Base-by-base conservation (phyloP, 2,113 vertebrate genomes). In the Ailuropoda melanoleuca region DNA sequence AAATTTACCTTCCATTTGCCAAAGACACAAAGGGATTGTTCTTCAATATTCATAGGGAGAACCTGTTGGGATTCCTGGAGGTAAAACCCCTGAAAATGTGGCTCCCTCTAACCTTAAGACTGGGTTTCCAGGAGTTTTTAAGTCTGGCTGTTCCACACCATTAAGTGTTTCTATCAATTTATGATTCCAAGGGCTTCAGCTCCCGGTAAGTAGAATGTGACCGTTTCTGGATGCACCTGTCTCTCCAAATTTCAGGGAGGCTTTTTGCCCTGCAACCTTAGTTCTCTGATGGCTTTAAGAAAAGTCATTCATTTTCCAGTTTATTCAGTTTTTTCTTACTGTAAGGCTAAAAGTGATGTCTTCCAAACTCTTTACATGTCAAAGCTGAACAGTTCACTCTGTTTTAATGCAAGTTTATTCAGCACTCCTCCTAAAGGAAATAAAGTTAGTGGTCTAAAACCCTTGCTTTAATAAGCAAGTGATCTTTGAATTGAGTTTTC, bases 361-460 rank as follows among this genome's bases (percentile, higher is more conserved):
- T 89, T 93, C 43, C 1, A 56, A 62, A 39, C 23, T 78, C 77
- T 74, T 94, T 68, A 75, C 58, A 64, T 58, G 14, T 70, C n/a
- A n/a, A 50, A 92, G 11, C 46, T 62, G 48, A 80, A 93, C 50
- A 43, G 19, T 70, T 60, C 60, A 90, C 37, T 92, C 50, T 74
- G 11, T 56, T 82, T 97, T 86, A 95, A 94, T 91, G 26, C 34
- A 91, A 58, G 78, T 92, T 96, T 96, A 96, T 68, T 96, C 75
- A 90, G 48, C n/a, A 75, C 26, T 64, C 8, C 60, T 92, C 15
- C 48, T 77, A 90, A 96, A 97, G 89, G 21, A 97, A 96, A 95
- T 95, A 96, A 92, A 97, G 91, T 70, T 90, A 92, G 88, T 82
- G 85, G 81, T 93, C 82, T 95, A 91, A 96, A 97, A 97, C 90